Base-by-base conservation (phyloP, 1,140 invertebrate genomes). In the Leptinotarsa undecemlineata region DNA sequence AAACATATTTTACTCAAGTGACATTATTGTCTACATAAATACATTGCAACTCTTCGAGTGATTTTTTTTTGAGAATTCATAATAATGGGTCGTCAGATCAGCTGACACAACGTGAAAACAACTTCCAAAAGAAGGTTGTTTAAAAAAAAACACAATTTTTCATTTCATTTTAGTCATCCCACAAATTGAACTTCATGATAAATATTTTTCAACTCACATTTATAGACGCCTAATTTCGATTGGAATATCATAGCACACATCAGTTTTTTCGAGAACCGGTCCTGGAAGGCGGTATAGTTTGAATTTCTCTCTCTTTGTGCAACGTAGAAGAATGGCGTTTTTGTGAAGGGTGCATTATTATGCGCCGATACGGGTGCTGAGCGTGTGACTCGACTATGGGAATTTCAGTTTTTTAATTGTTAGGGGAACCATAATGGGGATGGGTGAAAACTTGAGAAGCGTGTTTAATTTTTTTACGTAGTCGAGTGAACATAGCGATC, bases 331-430 rank as follows among this genome's bases (percentile, higher is more conserved):
- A 71, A 69, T 48, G 68, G 15, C 33, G 33, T 61, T 71, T 69
- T 71, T 71, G 33, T 71, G 57, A 71, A 71, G 69, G 69, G 69
- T 71, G 51, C 57, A 71, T n/a, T 71, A 61, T 71, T 71, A 71
- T 42, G 48, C 60, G 48, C 15, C 69, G 69, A 71, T 60, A 71
- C 69, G 69, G 69, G 69, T 71, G 69, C 69, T 71, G 69, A 71
- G 69, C 69, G 69, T 71, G 69, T 71, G 69, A 71, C 69, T 61
- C 23, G 19, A 71, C 48, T 61, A 71, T 71, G 69, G 69, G 69
- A 71, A 71, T 71, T 71, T 71, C 57, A 71, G 17, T 71, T 71
- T 61, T 71, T 71, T 60, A 57, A 57, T 57, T 57, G 51, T 57
- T 57, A 57, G 51, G 51, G 51, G 51, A 57, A 57, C n/a, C n/a